These are phyloP conservation scores for Picus viridis DNA, from an alignment of 2,797 vertebrate genomes.

Conservation along the genomic window DNA sequence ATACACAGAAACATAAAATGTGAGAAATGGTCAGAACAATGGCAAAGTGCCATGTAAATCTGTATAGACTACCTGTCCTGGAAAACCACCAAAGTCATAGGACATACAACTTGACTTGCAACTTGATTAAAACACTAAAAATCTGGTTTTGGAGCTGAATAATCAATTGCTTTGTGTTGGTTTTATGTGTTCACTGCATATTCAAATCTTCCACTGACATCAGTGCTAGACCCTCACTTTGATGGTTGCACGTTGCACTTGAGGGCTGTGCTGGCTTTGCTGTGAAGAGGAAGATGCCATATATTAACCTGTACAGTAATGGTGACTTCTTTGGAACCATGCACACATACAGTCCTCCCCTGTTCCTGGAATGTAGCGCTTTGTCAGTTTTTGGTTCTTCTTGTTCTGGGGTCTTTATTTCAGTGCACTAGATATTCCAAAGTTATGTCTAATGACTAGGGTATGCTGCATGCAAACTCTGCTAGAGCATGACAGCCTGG, in stretches of 20 bases:
- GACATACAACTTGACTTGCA: background rate
- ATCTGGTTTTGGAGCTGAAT: background rate
- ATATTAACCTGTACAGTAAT: background rate
- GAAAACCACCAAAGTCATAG: background rate
- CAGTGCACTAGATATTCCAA: fast-evolving
- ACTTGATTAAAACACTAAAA: constrained; percentile 16
- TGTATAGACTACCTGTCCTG: background rate
- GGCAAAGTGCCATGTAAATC: background rate
- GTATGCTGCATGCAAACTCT: background rate
- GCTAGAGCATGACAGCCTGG: background rate
- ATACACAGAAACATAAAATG: constrained; percentile 8
- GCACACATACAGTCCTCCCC: background rate
- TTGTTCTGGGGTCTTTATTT: background rate
- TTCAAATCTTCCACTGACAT: background rate
- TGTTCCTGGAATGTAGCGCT: background rate
- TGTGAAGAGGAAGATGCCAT: background rate
- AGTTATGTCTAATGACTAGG: background rate
- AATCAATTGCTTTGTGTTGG: background rate
- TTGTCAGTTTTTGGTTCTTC: background rate
- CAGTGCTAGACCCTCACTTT: background rate
- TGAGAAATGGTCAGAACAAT: background rate
- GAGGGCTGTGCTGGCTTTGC: background rate
- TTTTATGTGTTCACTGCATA: background rate
- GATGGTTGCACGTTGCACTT: fast-evolving
- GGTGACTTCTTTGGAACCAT: background rate